Evolutionary conservation across 2,113 vertebrate species (phyloP), one percentile per base, ranked within the genome.

Genomic region (Alouatta palliata): DNA sequence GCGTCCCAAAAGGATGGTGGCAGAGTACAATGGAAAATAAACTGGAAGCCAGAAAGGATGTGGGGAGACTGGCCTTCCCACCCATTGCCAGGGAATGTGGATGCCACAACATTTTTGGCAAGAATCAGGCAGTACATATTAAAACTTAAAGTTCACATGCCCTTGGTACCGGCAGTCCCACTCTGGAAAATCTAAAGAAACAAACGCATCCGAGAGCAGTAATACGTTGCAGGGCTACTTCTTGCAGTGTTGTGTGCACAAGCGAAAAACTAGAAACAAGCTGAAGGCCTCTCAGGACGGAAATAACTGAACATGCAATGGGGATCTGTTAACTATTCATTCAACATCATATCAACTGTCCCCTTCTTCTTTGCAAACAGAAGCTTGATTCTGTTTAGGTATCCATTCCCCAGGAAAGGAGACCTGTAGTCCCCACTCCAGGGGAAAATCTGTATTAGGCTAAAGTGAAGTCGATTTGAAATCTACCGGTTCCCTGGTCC

Each of bases 21-120:
- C 68, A 64, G 54, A 77, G 64, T 13, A 90, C 37, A 85, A 17
- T 14, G 77, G 82, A 66, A 94, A 77, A 40, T 54, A 49, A 92
- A n/a, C 30, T 47, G 52, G 58, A 85, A 56, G 61, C 66, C 61
- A 75, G 64, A 80, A 92, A 90, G 80, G 70, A 70, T 80, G 68
- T 45, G 86, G 77, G 64, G 45, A 94, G 81, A 21, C n/a, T 37
- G 80, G 58, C 45, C 79, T 93, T 92, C 76, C 91, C 37, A 61
- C 66, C 64, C 81, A 17, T 19, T 23, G 32, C 84, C 21, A 30
- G 68, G 45, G 52, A 91, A n/a, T 11, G 58, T 82, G 21, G 54
- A 47, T 47, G 70, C 90, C 80, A 89, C 30, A n/a, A 11, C 40
- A 56, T 91, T 91, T 80, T 94, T 49, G 94, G 68, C 87, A 93